phyloP scores from a whole-genome alignment of 2,888 invertebrate species.

The Creontiades dilutus region DNA sequence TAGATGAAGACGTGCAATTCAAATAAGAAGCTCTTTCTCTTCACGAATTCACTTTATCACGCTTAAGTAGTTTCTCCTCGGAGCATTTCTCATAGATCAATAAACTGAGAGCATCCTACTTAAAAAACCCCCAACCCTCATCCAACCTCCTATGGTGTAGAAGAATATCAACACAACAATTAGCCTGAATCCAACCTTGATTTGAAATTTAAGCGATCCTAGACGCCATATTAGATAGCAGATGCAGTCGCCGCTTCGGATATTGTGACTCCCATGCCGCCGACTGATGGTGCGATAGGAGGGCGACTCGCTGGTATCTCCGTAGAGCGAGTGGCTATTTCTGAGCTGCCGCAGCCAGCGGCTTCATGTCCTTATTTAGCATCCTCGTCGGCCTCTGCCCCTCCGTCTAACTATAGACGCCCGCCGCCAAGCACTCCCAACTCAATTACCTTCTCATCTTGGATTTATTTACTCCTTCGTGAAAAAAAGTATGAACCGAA shows the following conservation, averaged over 20 bases:
- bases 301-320: neutral
- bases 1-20: too few relatives aligned
- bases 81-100: too few relatives aligned
- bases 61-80: too few relatives aligned
- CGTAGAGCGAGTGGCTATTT: constrained; percentile 44
- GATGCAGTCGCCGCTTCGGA: neutral
- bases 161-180: too few relatives aligned
- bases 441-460: constrained; percentile 62
- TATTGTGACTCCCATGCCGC: neutral
- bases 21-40: too few relatives aligned
- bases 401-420: constrained; percentile 59
- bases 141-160: too few relatives aligned
- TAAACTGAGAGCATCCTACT: too few relatives aligned
- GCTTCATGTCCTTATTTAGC: constrained; percentile 62
- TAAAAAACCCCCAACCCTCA: too few relatives aligned
- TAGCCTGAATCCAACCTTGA: too few relatives aligned
- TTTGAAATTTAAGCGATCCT: too few relatives aligned
- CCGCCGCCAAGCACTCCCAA: constrained; percentile 46
- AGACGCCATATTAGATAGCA: too few relatives aligned
- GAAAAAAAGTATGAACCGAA: neutral
- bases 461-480: constrained; percentile 29
- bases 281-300: constrained; percentile 35
- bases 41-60: too few relatives aligned
- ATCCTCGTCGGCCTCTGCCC: constrained; percentile 37
- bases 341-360: constrained; percentile 44